Evolutionary conservation across 2,797 vertebrate species (phyloP).

Genomic region (Anniella stebbinsi): DNA sequence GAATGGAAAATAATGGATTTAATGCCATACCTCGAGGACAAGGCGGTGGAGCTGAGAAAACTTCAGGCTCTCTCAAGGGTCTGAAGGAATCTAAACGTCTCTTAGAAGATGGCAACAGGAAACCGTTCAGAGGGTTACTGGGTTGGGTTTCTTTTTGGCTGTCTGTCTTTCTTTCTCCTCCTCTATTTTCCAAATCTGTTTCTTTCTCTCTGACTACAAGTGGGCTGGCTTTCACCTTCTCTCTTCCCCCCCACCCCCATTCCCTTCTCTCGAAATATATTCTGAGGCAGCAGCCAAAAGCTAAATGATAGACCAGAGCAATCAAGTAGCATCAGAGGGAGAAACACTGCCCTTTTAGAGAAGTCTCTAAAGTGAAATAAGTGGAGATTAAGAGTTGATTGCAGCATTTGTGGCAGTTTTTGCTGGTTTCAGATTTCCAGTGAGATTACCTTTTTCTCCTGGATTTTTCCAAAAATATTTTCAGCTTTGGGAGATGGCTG

Average conservation of each 20-base stretch:
- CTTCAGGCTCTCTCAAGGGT: slow-evolving; percentile 80
- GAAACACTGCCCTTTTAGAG: not conserved
- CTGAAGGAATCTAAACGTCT: slow-evolving; percentile 84
- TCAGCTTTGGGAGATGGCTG: fast-evolving
- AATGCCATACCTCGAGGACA: slow-evolving; percentile 85
- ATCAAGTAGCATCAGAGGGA: slow-evolving; percentile 59
- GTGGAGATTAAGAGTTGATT: not conserved
- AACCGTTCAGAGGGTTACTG: slow-evolving; percentile 75
- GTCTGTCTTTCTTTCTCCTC: slow-evolving; percentile 54
- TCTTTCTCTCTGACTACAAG: slow-evolving; percentile 70
- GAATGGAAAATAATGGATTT: slow-evolving; percentile 41
- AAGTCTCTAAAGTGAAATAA: fast-evolving
- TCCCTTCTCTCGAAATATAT: slow-evolving; percentile 40
- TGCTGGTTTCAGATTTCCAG: not conserved
- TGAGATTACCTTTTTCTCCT: not conserved
- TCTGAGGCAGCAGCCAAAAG: slow-evolving; percentile 67
- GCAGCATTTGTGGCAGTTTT: not conserved
- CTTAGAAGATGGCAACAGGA: slow-evolving; percentile 81
- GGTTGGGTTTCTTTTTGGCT: slow-evolving; percentile 75
- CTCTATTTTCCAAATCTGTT: slow-evolving; percentile 69
- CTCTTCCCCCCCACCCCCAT: slow-evolving; percentile 42
- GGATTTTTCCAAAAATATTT: not conserved
- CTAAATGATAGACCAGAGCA: slow-evolving; percentile 72
- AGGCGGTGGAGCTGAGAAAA: slow-evolving; percentile 78
- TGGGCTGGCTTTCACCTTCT: slow-evolving; percentile 75